Base-by-base conservation (phyloP, 2,888 invertebrate species). In the Teleogryllus oceanicus region DNA sequence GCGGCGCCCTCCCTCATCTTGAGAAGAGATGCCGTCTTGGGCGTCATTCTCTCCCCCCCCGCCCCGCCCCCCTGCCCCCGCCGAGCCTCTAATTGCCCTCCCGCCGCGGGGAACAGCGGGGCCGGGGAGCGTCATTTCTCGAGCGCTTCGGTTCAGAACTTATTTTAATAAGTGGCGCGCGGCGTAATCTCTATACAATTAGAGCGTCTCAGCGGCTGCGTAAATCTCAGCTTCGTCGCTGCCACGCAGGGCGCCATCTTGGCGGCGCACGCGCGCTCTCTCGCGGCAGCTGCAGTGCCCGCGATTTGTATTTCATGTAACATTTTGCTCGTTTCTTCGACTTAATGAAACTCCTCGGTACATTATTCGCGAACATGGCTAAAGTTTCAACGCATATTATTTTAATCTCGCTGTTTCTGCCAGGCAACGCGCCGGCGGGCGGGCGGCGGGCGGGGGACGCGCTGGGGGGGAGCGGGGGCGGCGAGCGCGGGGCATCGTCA, bases 241-340 rank as follows among this genome's bases (percentile, higher is more conserved):
- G 62, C 62, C 13, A n/a, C 62, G 16, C n/a, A 18, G 62, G 62
- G n/a, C n/a, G 62, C 62, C 62, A 62, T 62, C 62, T n/a, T n/a
- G 13, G 16, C 62, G 62, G 16, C 62, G 62, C 62, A 62, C 62
- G 62, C 62, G n/a, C 62, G 62, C 62, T 13, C 62, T n/a, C 62
- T n/a, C 62, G 13, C n/a, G 13, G 62, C 62, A 62, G 62, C 62
- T 62, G 62, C 62, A 62, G 62, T 62, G 13, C 62, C 62, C 62
- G 62, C 62, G 62, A 62, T 62, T 62, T 62, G 62, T 62, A 62
- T 62, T 62, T 62, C 62, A 62, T 62, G 62, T 62, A 62, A 62
- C 62, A 62, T 62, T 62, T 62, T n/a, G 62, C 62, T 62, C 62
- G 62, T 62, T 62, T 62, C 62, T 13, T n/a, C 62, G 62, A 62